Base-by-base conservation (phyloP, 2,113 vertebrate genomes). In the Pseudorectes ferrugineus region DNA sequence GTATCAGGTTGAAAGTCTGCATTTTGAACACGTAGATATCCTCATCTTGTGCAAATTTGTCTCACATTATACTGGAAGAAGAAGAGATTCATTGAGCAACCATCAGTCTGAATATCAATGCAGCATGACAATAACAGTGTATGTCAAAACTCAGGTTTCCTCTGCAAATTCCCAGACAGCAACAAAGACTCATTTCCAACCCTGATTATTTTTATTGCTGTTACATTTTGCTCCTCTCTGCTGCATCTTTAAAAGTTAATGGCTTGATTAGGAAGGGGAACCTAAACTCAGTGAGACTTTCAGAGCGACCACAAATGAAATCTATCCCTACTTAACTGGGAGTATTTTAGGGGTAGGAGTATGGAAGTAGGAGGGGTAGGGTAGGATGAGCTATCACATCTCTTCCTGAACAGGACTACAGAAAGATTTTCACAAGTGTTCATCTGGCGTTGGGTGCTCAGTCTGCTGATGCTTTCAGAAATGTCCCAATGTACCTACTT, bases 71-170 rank as follows among this genome's bases (percentile, higher is more conserved):
- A 54, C 45, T 51, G 43, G 70, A 57, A 75, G 66, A 81, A 71
- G 66, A 25, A 62, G 13, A 91, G 7, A 84, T 74, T 94, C 74
- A 79, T 17, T 87, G 87, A 87, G 70, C 77, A 92, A 22, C 54
- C 71, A 68, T 89, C 82, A 91, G 54, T 80, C 71, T 95, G 89
- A 93, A 93, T 95, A 93, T 94, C 93, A 96, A 89, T 87, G 71
- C 35, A 91, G 81, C 62, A 73, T 72, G 84, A 85, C 87, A 94
- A 26, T 73, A 95, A 84, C 23, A 46, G n/a, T 25, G 10, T 40
- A 72, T 75, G 70, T 91, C 87, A 89, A 88, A 93, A 86, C 55
- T 70, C 65, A 89, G 57, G 73, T 95, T 92, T 95, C 57, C n/a
- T 73, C 66, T 88, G 74, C 54, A 93, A 72, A 92, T 49, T 92